Evolutionary conservation across 2,113 vertebrate species (phyloP).

Genomic region (Balaenoptera acutorostrata): DNA sequence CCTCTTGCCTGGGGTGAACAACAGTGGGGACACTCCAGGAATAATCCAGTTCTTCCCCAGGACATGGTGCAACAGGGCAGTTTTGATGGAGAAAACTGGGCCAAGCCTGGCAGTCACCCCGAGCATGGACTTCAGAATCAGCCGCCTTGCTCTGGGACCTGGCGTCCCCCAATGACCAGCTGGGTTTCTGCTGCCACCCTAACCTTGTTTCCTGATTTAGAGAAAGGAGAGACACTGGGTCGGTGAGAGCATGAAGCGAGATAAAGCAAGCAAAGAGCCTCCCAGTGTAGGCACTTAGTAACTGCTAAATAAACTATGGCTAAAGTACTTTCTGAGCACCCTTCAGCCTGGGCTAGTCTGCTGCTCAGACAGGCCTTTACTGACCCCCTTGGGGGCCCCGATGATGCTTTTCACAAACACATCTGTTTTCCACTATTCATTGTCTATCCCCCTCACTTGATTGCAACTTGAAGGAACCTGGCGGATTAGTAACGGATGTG

Average conservation of each 20-base stretch:
- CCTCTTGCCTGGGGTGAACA: no score
- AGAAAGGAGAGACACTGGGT: not conserved
- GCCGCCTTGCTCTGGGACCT: accelerated
- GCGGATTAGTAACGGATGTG: no score
- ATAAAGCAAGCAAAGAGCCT: accelerated
- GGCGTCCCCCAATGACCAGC: accelerated
- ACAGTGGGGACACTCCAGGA: no score
- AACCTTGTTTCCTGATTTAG: not conserved
- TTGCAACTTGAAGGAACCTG: not conserved
- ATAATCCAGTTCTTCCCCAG: accelerated
- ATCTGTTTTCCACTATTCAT: accelerated
- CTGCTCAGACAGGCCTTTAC: accelerated
- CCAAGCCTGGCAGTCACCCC: accelerated
- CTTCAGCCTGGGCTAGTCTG: no score
- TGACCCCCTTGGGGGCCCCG: not conserved
- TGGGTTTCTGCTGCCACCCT: not conserved
- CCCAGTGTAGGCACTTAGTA: accelerated
- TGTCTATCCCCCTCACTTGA: not conserved
- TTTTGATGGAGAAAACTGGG: not conserved
- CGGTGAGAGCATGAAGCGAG: accelerated
- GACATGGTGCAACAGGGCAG: accelerated
- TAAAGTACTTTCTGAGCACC: accelerated
- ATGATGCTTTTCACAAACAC: accelerated
- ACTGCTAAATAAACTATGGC: accelerated
- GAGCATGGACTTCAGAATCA: accelerated